These are phyloP conservation scores for Tangachromis dhanisi DNA, from an alignment of 2,113 vertebrate genomes.

Conservation along the genomic window DNA sequence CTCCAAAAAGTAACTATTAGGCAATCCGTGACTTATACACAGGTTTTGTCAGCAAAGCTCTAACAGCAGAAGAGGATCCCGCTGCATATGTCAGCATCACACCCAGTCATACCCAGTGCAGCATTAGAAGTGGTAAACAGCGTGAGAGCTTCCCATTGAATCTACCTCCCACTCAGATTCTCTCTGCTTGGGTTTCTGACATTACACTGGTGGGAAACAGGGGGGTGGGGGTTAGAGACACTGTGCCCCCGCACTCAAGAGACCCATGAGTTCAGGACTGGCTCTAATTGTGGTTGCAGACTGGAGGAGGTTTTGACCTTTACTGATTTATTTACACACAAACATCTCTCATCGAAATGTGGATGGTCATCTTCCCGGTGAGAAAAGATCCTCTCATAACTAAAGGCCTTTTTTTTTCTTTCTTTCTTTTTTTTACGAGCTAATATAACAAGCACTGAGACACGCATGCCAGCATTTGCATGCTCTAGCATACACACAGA, in stretches of 20 bases:
- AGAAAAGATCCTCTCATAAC: not conserved
- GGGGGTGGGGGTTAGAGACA: conserved; percentile 1
- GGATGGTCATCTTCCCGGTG: not conserved
- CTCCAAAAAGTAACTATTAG: conserved; percentile 8
- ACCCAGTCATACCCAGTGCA: not conserved
- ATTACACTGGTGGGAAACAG: conserved; percentile 28
- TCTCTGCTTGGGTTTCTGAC: not conserved
- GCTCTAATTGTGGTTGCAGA: conserved; percentile 17
- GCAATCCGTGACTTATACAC: conserved; percentile 26
- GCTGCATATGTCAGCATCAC: conserved; percentile 18
- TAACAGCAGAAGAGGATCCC: conserved; percentile 32
- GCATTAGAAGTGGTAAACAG: conserved; percentile 27
- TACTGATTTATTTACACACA: conserved; percentile 42
- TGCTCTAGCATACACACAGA: not conserved
- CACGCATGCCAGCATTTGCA: not conserved
- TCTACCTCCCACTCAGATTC: conserved; percentile 41
- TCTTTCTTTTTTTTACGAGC: not conserved
- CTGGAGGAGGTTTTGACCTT: conserved; percentile 28
- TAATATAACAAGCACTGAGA: not conserved
- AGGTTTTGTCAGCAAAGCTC: conserved; percentile 12
- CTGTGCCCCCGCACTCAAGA: not conserved
- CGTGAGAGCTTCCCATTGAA: conserved; percentile 17
- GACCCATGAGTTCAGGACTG: not conserved
- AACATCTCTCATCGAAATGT: not conserved
- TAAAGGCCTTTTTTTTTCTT: not conserved